Base-by-base conservation (phyloP, 2,113 vertebrate species). In the Catagonus wagneri region DNA sequence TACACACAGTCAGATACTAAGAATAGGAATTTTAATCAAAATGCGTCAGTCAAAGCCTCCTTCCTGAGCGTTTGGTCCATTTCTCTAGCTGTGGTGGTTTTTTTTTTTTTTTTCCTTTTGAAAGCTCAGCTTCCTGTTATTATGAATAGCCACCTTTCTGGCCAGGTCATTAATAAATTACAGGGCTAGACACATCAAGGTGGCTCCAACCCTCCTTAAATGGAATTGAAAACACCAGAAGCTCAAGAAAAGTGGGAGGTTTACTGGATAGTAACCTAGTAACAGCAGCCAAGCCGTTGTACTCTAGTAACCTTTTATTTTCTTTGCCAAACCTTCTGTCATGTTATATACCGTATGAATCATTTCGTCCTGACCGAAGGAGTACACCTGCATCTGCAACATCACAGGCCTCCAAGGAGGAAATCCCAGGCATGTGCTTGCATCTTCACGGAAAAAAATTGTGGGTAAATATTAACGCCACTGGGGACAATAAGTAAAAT, bases 311-410 rank as follows among this genome's bases (percentile, higher is more conserved):
- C 96, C 74, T 96, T 92, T 95, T 88, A 81, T 92, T 83, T 95
- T 14, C 2, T 97, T 97, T 89, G 78, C 32, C 95, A 14, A 20
- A 39, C 14, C 0, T 94, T 94, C 63, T 39, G 58, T 96, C 87
- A 95, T 29, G 96, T 98, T 98, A 98, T 93, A 91, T 87, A 75
- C 34, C 16, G 29, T 81, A 0, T 98, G 98, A 98, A 85, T 98
- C 98, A 98, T 15, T 36, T 92, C 72, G 29, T 68, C 81, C 96
- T 97, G 97, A 97, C 89, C 96, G 76, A 93, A 98, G 97, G 98
- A 96, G 97, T 98, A 84, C 89, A 95, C 72, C 85, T 97, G 50
- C 79, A 96, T 96, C 94, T 97, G 94, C 79, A 96, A 81, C 83
- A 93, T 96, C 97, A 97, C 88, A 96, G 96, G 92, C 96, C 85